Evolutionary conservation across 2,888 invertebrate genomes (phyloP), one percentile per base, ranked within the genome.

Genomic region (Dynastes tityus): DNA sequence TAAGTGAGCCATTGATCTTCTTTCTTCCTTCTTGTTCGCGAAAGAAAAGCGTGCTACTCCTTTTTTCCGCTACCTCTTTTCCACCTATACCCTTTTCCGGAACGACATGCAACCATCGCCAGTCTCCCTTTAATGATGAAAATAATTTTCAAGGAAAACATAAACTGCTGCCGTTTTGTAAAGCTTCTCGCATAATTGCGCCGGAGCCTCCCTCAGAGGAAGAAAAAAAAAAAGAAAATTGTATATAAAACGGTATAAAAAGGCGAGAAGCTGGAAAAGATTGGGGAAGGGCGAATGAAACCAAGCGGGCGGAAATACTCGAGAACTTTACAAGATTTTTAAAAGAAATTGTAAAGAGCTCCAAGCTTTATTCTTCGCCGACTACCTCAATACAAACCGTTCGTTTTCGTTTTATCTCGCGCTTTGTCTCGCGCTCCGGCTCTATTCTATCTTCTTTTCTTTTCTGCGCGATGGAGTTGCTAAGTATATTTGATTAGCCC

Each of bases 401-500:
- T 58, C 68, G 51, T 68, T 68, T 68, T 68, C 68, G 68, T 51
- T 51, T n/a, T 68, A 68, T 27, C 78, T 79, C 27, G 11, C 63
- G 63, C 49, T 40, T 32, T 32, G 49, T 67, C 22, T 27, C 22
- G 16, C 9, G 22, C 45, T 22, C 27, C 49, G 45, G 3, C 70
- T 37, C 49, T 16, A 51, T 40, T 58, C 70, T 58, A 16, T 16
- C 37, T 58, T 27, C 64, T 11, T 45, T 40, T 58, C 13, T 5
- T 61, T 11, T 11, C 55, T 2, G 22, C 76, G 32, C 49, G 27
- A 53, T 79, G 80, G 75, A 61, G 45, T 45, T 45, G 11, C 79
- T 78, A 80, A 81, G 82, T 82, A 80, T 82, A 83, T 83, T 84
- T 84, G 84, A 84, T 84, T 84, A 84, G 83, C 80, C 80, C 84